A percentile compares a stretch with the other conserved stretches of the same genome.
Conservation (phyloP, 2,888 invertebrate species). For the Hirtodrosophila duncani region DNA sequence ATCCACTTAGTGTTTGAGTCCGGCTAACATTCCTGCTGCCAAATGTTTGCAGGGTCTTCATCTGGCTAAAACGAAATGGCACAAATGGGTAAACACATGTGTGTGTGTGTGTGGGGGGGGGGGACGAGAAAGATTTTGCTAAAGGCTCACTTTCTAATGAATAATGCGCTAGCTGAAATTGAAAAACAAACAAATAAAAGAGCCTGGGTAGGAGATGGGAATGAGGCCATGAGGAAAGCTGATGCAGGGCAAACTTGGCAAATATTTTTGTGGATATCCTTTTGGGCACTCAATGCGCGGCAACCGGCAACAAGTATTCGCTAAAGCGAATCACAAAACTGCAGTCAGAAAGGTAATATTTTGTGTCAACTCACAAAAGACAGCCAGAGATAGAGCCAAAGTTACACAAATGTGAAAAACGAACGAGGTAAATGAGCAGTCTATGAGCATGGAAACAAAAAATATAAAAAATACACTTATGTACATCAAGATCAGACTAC, state of each 20-base stretch:
- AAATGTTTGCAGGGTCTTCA: too few relatives aligned
- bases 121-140: too few relatives aligned
- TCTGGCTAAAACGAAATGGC: slow-evolving; percentile 53
- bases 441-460: slow-evolving; percentile 1
- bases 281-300: too few relatives aligned
- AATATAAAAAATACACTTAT: too few relatives aligned
- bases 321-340: too few relatives aligned
- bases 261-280: too few relatives aligned
- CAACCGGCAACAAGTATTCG: too few relatives aligned
- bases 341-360: slow-evolving; percentile 43
- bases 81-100: slow-evolving; percentile 16
- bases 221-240: background rate
- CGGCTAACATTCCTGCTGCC: too few relatives aligned
- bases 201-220: slow-evolving; percentile 10
- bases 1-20: too few relatives aligned
- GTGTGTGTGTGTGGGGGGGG: background rate
- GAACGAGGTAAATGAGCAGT: slow-evolving; percentile 29
- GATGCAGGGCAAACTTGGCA: background rate
- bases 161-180: slow-evolving; percentile 59
- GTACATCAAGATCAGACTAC: too few relatives aligned
- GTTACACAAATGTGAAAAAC: slow-evolving; percentile 23
- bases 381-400: slow-evolving; percentile 54
- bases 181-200: slow-evolving; percentile 69
- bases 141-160: slow-evolving; percentile 53
- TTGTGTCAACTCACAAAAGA: slow-evolving; percentile 50